Evolutionary conservation across 1,140 invertebrate species (phyloP).

Genomic region (Ylistrum balloti): DNA sequence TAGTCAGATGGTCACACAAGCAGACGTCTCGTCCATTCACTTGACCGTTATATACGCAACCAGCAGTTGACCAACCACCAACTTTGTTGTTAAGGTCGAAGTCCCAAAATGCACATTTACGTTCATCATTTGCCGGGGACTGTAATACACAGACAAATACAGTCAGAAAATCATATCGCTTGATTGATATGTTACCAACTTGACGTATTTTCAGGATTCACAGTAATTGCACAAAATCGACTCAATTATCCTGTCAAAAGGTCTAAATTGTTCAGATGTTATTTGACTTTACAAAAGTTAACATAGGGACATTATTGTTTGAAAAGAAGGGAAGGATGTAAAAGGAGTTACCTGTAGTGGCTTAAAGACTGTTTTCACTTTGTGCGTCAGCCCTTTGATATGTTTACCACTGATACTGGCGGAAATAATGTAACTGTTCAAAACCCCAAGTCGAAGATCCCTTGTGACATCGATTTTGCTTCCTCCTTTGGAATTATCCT

Average conservation of each 20-base stretch:
- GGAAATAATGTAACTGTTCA: slow-evolving; percentile 78
- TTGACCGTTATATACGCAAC: slow-evolving; percentile 75
- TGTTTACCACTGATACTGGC: slow-evolving; percentile 74
- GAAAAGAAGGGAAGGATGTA: no score
- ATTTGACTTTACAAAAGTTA: neutral
- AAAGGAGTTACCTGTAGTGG: slow-evolving; percentile 70
- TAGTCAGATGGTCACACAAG: slow-evolving; percentile 80
- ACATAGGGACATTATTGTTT: neutral
- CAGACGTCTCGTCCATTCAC: slow-evolving; percentile 74
- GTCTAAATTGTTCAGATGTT: no score
- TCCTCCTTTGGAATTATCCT: slow-evolving; percentile 53
- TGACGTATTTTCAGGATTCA: no score
- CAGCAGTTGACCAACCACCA: slow-evolving; percentile 74
- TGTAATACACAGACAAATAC: slow-evolving; percentile 45
- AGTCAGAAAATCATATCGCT: no score
- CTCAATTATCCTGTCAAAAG: no score
- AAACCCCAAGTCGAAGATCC: slow-evolving; percentile 43
- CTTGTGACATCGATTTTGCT: slow-evolving; percentile 30
- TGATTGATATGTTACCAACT: no score
- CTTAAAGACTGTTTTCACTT: slow-evolving; percentile 74
- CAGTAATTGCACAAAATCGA: no score
- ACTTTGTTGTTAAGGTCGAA: slow-evolving; percentile 62
- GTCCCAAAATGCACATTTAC: slow-evolving; percentile 77
- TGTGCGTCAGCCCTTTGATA: slow-evolving; percentile 68
- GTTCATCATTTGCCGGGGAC: slow-evolving; percentile 55